phyloP scores from a whole-genome alignment of 1,140 invertebrate species.

The Scaptodrosophila lebanonensis region DNA sequence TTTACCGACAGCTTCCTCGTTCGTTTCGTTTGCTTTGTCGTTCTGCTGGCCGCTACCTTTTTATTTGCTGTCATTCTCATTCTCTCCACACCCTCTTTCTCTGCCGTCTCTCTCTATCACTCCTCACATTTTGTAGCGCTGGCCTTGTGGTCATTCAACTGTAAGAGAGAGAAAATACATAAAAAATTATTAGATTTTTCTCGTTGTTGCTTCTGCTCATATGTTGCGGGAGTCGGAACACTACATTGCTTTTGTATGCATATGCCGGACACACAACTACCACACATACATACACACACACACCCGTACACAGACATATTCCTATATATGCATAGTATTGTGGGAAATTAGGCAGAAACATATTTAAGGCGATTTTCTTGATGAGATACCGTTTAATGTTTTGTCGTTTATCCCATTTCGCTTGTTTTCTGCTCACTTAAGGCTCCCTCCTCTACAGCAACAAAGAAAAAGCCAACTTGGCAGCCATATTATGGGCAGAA shows the following conservation, averaged over 20 bases:
- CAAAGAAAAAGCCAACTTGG: no score
- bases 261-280: slow-evolving; percentile 35
- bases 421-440: slow-evolving; percentile 16
- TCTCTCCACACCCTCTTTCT: slow-evolving; percentile 25
- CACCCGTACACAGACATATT: slow-evolving; percentile 3
- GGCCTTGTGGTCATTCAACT: slow-evolving; percentile 59
- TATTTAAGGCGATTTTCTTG: slow-evolving; percentile 64
- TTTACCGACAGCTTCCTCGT: slow-evolving; percentile 31
- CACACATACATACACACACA: not conserved
- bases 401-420: slow-evolving; percentile 47
- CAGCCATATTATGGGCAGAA: no score
- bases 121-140: not conserved
- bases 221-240: not conserved
- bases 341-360: slow-evolving; percentile 67
- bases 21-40: slow-evolving; percentile 17
- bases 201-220: slow-evolving; percentile 25
- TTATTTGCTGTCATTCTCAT: not conserved
- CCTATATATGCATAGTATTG: slow-evolving; percentile 20
- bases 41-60: slow-evolving; percentile 5
- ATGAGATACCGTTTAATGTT: slow-evolving; percentile 58
- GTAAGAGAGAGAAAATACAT: slow-evolving; percentile 42
- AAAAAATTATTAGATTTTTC: slow-evolving; percentile 57
- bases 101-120: slow-evolving; percentile 15
- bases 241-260: slow-evolving; percentile 56
- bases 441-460: not conserved